Conservation (phyloP, 2,113 vertebrate species). For the Dermatemys mawii region DNA sequence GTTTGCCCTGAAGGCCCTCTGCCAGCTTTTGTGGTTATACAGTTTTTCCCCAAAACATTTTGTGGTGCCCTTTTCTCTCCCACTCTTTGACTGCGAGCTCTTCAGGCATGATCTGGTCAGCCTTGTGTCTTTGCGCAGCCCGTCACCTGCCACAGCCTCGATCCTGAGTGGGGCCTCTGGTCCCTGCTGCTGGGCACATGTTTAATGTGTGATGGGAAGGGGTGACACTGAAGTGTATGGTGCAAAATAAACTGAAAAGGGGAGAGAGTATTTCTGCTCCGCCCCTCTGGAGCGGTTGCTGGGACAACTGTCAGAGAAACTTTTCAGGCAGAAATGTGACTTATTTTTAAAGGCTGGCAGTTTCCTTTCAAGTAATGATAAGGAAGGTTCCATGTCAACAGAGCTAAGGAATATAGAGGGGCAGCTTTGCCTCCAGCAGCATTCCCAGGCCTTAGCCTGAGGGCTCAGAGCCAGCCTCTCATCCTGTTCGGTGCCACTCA, state of each 20-base stretch:
- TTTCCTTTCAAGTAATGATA: accelerated
- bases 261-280: neutral
- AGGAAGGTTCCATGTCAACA: neutral
- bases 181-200: neutral
- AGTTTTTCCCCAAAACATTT: neutral
- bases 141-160: neutral
- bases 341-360: neutral
- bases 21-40: neutral
- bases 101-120: neutral
- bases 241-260: neutral
- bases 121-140: neutral
- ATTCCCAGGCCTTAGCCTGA: neutral
- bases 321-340: neutral
- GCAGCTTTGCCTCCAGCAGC: neutral
- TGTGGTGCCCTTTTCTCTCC: neutral
- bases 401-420: neutral
- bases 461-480: neutral
- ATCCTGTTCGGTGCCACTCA: neutral
- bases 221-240: accelerated
- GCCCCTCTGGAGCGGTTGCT: neutral
- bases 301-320: conserved; percentile 1
- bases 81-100: neutral
- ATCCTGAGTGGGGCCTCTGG: neutral
- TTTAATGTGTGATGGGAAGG: neutral
- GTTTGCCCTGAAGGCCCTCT: neutral